Evolutionary conservation across 2,888 invertebrate genomes (phyloP).

Genomic region (Parapristionchus giblindavisi): DNA sequence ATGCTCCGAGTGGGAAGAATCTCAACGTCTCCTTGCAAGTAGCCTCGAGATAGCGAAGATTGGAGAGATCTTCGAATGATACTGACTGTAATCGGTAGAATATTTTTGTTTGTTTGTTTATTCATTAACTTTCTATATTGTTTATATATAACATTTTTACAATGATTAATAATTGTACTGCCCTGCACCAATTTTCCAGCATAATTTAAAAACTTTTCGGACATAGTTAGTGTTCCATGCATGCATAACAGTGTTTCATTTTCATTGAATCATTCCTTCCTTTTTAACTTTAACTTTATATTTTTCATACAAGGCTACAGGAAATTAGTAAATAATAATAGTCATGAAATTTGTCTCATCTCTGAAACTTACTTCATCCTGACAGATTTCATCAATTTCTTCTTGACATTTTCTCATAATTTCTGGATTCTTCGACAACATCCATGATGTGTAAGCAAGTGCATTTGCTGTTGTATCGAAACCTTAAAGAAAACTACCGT

Average conservation of each 20-base stretch:
- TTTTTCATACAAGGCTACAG: neutral
- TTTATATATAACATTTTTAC: too few relatives aligned
- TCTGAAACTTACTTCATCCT: neutral
- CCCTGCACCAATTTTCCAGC: too few relatives aligned
- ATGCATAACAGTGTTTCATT: too few relatives aligned
- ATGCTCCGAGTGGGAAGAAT: constrained; percentile 28
- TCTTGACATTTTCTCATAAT: constrained; percentile 4
- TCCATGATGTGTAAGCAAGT: constrained; percentile 31
- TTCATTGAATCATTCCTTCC: too few relatives aligned
- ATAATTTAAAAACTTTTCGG: too few relatives aligned
- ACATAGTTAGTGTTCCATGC: too few relatives aligned
- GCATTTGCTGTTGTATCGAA: constrained; percentile 35
- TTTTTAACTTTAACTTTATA: neutral
- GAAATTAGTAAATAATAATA: too few relatives aligned
- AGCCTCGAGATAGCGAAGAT: constrained; percentile 32
- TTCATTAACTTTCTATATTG: too few relatives aligned
- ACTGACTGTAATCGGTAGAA: constrained; percentile 4
- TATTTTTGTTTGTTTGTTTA: too few relatives aligned
- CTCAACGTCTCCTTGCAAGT: constrained; percentile 27
- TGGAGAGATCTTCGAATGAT: constrained; percentile 21
- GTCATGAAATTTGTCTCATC: too few relatives aligned
- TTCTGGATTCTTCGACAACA: constrained; percentile 10
- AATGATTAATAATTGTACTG: too few relatives aligned
- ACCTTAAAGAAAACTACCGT: neutral
- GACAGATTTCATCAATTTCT: constrained; percentile 30